phyloP scores from a whole-genome alignment of 2,888 invertebrate species.

The Pyralis farinalis region DNA sequence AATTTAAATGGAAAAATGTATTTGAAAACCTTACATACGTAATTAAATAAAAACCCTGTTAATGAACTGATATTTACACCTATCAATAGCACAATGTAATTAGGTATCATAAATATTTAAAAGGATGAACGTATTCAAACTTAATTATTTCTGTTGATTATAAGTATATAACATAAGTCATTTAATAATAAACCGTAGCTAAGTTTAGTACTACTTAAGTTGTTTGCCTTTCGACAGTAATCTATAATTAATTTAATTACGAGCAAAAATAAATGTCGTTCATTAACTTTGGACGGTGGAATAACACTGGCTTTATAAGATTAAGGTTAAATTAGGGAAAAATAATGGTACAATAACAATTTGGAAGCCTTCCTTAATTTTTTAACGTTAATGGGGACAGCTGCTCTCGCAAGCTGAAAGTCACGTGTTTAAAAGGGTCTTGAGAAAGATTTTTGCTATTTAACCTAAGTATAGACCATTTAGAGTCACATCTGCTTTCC shows the following conservation, averaged over 20 bases:
- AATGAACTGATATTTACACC: too few relatives aligned
- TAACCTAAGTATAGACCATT: slow-evolving; percentile 31
- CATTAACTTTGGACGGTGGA: slow-evolving; percentile 1
- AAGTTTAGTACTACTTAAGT: background rate
- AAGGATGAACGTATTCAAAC: too few relatives aligned
- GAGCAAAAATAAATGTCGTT: slow-evolving; percentile 1
- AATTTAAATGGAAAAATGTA: too few relatives aligned
- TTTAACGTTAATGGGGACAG: slow-evolving; percentile 4
- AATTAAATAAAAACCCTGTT: too few relatives aligned
- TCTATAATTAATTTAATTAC: slow-evolving; percentile 1
- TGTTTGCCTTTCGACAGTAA: background rate
- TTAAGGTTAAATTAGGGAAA: slow-evolving; percentile 2
- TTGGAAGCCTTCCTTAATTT: slow-evolving; percentile 1
- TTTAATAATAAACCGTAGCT: too few relatives aligned
- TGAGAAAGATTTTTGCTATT: slow-evolving; percentile 16
- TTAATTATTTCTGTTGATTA: too few relatives aligned
- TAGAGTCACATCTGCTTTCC: slow-evolving; percentile 45
- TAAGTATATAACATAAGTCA: too few relatives aligned
- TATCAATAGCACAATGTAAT: too few relatives aligned
- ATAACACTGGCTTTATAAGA: slow-evolving; percentile 3
- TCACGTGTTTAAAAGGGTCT: slow-evolving; percentile 1
- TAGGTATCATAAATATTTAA: too few relatives aligned
- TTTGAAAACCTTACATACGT: too few relatives aligned
- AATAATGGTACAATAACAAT: background rate
- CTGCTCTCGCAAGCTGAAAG: slow-evolving; percentile 1